Base-by-base conservation (phyloP, 1,140 invertebrate species). In the Magallana ariakensis region DNA sequence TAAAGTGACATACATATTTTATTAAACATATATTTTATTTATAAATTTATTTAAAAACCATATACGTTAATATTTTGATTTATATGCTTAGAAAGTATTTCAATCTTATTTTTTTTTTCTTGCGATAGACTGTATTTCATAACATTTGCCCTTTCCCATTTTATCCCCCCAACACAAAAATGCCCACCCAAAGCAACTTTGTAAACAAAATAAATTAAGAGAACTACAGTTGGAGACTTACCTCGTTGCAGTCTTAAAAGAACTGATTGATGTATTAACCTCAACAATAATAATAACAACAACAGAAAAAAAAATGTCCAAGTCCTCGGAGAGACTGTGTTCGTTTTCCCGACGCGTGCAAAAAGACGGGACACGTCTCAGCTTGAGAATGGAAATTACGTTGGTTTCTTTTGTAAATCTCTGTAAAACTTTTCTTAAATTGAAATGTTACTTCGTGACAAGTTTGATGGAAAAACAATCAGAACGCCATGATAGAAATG, bases 381-480 rank as follows among this genome's bases (percentile, higher is more conserved):
- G 16, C 16, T 19, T 16, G 8, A n/a, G 58, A 62, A 62, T 62
- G 19, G 16, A 16, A 62, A n/a, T 62, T 62, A 7, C 16, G 16
- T 7, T 15, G 16, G 58, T 15, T n/a, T 62, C 58, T 62, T 62
- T 62, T 16, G 58, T n/a, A 62, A 62, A 62, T 62, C 58, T 19
- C 19, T 16, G 19, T 62, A 62, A 62, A 62, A n/a, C 58, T 19
- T 62, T 6, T 62, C 58, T 16, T 62, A 62, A 62, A 16, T 62
- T 62, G 16, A 62, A 62, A 62, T 16, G 58, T n/a, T 62, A 19
- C 19, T 19, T n/a, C 58, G 16, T 15, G 58, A 16, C 16, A 62
- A 62, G 33, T 46, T 62, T 62, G 58, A 62, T n/a, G 58, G 8
- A 62, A 62, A 62, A 62, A 62, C 58, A 62, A 62, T 62, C 58